A percentile compares a stretch with the other conserved stretches of the same genome.
Evolutionary conservation across 2,888 invertebrate genomes (phyloP).

Genomic region (Malthinus seriepunctatus): DNA sequence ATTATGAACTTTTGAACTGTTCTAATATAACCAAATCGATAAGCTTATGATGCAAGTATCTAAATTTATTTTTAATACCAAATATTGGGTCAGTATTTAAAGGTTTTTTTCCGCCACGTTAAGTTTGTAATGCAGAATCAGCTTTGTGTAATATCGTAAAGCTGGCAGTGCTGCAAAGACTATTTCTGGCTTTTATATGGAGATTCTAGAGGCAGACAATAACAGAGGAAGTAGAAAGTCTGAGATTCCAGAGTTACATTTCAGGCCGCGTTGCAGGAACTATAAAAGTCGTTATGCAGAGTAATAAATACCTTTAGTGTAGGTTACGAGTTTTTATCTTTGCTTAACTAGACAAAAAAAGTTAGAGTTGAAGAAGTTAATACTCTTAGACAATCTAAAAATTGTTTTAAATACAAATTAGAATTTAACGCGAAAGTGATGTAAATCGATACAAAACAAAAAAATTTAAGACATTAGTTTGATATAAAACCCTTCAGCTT

Average conservation of each 20-base stretch:
- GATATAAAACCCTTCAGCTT: constrained; percentile 7
- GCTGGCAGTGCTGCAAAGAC: constrained; percentile 20
- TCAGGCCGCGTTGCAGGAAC: constrained; percentile 28
- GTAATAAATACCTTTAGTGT: constrained; percentile 26
- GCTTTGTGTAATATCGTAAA: constrained; percentile 24
- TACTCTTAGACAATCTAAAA: too few species aligned
- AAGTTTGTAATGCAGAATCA: constrained; percentile 25
- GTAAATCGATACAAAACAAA: constrained; percentile 11
- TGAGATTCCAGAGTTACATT: constrained; percentile 27
- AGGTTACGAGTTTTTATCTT: constrained; percentile 6
- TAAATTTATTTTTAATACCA: neutral
- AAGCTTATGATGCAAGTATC: neutral
- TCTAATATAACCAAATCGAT: neutral
- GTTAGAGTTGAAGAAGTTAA: too few species aligned
- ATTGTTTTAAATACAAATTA: neutral
- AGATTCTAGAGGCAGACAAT: constrained; percentile 27
- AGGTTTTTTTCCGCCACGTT: constrained; percentile 14
- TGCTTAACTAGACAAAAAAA: constrained; percentile 2
- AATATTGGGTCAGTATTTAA: constrained; percentile 3
- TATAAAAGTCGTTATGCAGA: constrained; percentile 29
- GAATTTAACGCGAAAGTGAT: constrained; percentile 8
- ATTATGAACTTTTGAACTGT: neutral
- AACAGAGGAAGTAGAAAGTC: constrained; percentile 27
- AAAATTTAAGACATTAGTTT: constrained; percentile 7
- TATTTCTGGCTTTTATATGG: constrained; percentile 27